These are phyloP conservation scores for Hydropsyche tenuis DNA, from an alignment of 1,140 invertebrate species.

Conservation along the genomic window DNA sequence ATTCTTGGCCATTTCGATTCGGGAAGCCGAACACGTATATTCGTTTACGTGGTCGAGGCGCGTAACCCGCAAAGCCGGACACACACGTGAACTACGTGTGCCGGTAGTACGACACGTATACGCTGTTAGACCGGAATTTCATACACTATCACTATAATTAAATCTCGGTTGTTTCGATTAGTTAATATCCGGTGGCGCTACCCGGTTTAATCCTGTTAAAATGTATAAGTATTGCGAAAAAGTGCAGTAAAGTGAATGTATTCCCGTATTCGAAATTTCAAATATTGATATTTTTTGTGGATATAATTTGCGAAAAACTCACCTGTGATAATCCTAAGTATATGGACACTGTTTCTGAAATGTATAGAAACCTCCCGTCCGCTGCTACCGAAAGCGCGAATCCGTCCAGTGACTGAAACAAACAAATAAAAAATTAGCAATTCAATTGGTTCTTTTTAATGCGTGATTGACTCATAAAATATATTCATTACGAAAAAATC, in stretches of 20 bases:
- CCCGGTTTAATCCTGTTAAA: too few species aligned
- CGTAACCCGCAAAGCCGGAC: background rate
- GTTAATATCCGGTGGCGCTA: background rate
- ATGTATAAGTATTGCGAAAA: too few species aligned
- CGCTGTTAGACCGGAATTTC: background rate
- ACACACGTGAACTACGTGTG: slow-evolving; percentile 5
- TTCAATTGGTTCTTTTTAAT: background rate
- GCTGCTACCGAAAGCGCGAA: slow-evolving; percentile 94
- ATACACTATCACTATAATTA: slow-evolving; percentile 16
- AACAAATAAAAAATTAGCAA: slow-evolving; percentile 44
- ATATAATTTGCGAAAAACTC: too few species aligned
- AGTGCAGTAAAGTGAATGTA: too few species aligned
- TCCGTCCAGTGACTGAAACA: slow-evolving; percentile 90
- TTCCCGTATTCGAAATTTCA: too few species aligned
- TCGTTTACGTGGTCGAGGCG: slow-evolving; percentile 40
- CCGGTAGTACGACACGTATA: slow-evolving; percentile 4
- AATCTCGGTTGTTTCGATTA: background rate
- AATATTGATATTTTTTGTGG: too few species aligned
- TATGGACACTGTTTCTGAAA: slow-evolving; percentile 98
- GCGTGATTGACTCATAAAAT: background rate
- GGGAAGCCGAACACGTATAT: slow-evolving; percentile 36
- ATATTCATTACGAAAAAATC: background rate
- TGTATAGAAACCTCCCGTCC: slow-evolving; percentile 96
- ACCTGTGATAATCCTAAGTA: slow-evolving; percentile 98
- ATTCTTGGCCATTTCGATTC: slow-evolving; percentile 11